These are phyloP conservation scores for Istiophorus platypterus DNA, from an alignment of 2,113 vertebrate species.

Conservation along the genomic window DNA sequence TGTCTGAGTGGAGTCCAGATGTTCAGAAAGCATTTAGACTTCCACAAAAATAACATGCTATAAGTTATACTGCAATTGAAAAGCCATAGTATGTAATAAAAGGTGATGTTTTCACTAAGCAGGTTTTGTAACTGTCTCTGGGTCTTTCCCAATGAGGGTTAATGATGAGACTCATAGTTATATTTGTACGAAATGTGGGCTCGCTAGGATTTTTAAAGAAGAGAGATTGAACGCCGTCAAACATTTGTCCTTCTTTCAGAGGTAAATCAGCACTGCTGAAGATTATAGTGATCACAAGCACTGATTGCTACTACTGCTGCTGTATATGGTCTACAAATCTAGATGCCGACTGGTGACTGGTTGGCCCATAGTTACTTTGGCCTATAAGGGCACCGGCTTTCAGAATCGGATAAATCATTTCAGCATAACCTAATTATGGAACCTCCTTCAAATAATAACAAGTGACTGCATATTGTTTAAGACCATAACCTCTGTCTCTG, in stretches of 20 bases:
- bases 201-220: constrained; percentile 15
- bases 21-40: not conserved
- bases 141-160: not conserved
- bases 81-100: constrained; percentile 3
- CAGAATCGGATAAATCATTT: not conserved
- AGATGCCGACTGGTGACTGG: too few species aligned
- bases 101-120: not conserved
- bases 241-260: not conserved
- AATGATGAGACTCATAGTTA: constrained; percentile 8
- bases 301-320: not conserved
- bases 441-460: not conserved
- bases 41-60: not conserved
- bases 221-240: constrained; percentile 19
- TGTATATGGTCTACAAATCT: too few species aligned
- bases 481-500: not conserved
- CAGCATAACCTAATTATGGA: not conserved
- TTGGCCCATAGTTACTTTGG: too few species aligned
- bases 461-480: not conserved
- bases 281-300: not conserved
- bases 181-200: not conserved
- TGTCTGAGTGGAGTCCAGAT: not conserved
- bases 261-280: not conserved
- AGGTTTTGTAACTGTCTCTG: not conserved
- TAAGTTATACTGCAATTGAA: not conserved
- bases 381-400: not conserved